Evolutionary conservation across 2,113 vertebrate genomes (phyloP).

Genomic region (Mesocricetus auratus): DNA sequence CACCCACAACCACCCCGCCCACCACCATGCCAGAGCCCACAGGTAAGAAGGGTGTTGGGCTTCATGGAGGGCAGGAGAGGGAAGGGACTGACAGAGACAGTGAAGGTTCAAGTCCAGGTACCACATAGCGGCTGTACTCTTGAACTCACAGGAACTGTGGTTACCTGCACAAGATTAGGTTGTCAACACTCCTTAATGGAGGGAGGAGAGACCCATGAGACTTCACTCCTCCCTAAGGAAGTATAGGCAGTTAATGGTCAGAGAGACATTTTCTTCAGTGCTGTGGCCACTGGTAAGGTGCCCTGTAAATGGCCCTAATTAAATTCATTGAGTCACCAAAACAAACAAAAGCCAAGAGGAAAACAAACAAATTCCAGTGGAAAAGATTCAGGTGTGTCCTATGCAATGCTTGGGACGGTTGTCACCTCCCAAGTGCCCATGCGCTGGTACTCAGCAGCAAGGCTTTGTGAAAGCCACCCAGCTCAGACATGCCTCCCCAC

Average conservation of each 20-base stretch:
- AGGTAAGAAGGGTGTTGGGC: slow-evolving; percentile 71
- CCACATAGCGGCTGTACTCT: background rate
- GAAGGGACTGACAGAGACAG: background rate
- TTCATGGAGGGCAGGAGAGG: background rate
- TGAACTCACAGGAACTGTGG: background rate
- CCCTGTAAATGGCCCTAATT: background rate
- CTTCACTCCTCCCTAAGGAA: background rate
- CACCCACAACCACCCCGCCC: fast-evolving
- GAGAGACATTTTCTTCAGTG: background rate
- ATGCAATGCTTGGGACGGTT: no score
- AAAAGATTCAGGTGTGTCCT: background rate
- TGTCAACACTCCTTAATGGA: background rate
- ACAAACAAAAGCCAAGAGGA: background rate
- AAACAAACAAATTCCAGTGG: background rate
- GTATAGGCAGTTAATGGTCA: background rate
- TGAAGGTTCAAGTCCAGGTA: background rate
- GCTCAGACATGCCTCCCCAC: background rate
- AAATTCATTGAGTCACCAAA: background rate
- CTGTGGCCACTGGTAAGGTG: background rate
- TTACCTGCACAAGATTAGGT: background rate
- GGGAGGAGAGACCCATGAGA: background rate
- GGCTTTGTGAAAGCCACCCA: background rate
- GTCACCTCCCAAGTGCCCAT: no score
- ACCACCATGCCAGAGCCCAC: slow-evolving; percentile 64
- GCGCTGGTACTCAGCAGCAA: background rate